phyloP scores from a whole-genome alignment of 2,113 vertebrate species.

The Ophthalmolycus amberensis region DNA sequence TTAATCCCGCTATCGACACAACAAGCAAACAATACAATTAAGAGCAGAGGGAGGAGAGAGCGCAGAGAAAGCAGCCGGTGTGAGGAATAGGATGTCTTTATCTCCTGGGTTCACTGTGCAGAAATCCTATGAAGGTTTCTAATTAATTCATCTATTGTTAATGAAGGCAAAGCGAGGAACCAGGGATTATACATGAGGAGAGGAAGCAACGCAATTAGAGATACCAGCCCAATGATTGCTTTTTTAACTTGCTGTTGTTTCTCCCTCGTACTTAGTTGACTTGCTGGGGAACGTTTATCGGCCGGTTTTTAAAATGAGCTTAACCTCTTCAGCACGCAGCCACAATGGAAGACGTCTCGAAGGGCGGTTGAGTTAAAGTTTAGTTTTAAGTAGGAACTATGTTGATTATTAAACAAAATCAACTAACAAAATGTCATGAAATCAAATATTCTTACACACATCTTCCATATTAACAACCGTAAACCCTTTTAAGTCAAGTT shows the following conservation, averaged over 20 bases:
- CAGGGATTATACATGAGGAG: slow-evolving; percentile 82
- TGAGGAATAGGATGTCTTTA: slow-evolving; percentile 82
- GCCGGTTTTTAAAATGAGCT: slow-evolving; percentile 65
- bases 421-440: background rate
- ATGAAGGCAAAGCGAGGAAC: slow-evolving; percentile 82
- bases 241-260: slow-evolving; percentile 78
- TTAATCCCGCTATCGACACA: slow-evolving; percentile 85
- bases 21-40: slow-evolving; percentile 85
- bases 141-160: slow-evolving; percentile 91
- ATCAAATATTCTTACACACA: background rate
- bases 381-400: background rate
- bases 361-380: slow-evolving; percentile 22
- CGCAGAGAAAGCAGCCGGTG: slow-evolving; percentile 55
- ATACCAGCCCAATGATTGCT: slow-evolving; percentile 85
- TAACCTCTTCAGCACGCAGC: slow-evolving; percentile 17
- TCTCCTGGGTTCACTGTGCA: slow-evolving; percentile 83
- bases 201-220: slow-evolving; percentile 86
- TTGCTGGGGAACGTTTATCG: slow-evolving; percentile 74
- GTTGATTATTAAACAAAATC: background rate
- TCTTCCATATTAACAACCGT: background rate
- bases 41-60: slow-evolving; percentile 68
- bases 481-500: no score
- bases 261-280: slow-evolving; percentile 72
- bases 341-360: background rate
- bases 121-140: slow-evolving; percentile 87